These are phyloP conservation scores for Trogon melanurus DNA, from an alignment of 2,113 vertebrate species.

Conservation along the genomic window DNA sequence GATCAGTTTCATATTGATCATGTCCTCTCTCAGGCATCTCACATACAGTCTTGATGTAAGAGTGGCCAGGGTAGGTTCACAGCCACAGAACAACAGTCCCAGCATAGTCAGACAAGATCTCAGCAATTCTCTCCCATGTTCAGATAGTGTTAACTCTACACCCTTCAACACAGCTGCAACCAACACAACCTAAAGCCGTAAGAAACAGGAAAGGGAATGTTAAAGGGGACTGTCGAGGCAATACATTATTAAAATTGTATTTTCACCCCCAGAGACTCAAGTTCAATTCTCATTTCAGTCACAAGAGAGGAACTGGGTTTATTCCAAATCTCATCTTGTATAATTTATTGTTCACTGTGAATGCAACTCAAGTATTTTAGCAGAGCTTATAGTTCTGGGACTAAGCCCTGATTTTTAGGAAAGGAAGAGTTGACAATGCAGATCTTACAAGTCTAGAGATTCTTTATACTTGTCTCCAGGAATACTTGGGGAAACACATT, in stretches of 20 bases:
- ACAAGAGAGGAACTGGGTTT: constrained; percentile 15
- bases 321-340: constrained; percentile 12
- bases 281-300: constrained; percentile 16
- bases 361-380: neutral
- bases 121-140: neutral
- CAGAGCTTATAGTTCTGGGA: neutral
- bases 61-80: neutral
- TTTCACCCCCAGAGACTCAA: neutral
- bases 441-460: neutral
- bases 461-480: neutral
- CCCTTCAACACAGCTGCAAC: neutral
- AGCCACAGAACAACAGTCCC: neutral
- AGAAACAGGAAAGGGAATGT: constrained; percentile 15
- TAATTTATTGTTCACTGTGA: neutral
- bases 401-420: neutral
- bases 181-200: neutral
- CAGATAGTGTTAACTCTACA: neutral
- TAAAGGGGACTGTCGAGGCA: constrained; percentile 4
- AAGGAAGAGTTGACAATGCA: neutral
- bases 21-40: neutral
- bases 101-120: neutral
- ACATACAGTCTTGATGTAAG: neutral
- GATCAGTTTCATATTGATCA: neutral
- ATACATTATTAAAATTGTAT: constrained; percentile 32
- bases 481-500: neutral